A percentile compares a stretch with the other conserved stretches of the same genome.
phyloP scores from a whole-genome alignment of 2,113 vertebrate genomes.

The Microcebus griseorufus region DNA sequence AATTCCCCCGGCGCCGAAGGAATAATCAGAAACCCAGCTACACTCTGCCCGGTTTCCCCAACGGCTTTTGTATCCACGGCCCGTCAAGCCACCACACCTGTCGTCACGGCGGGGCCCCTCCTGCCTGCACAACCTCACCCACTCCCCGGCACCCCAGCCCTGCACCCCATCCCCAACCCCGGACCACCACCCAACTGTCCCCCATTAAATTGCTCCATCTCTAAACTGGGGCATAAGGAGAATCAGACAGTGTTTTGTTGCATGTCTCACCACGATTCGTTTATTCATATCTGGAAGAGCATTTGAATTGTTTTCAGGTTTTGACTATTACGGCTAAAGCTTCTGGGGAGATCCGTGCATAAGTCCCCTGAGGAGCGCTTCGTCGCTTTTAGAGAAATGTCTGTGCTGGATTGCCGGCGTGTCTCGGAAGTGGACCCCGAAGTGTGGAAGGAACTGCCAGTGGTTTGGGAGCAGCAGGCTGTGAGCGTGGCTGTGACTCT shows the following conservation, averaged over 20 bases:
- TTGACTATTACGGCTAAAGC: background rate
- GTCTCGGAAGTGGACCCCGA: rapidly evolving
- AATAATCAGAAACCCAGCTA: background rate
- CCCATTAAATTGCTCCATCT: too few species aligned
- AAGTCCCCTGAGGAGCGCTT: background rate
- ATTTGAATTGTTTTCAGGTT: background rate
- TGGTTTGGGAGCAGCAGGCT: too few species aligned
- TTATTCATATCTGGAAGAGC: background rate
- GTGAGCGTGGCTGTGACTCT: rapidly evolving
- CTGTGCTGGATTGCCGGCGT: background rate
- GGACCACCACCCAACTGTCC: too few species aligned
- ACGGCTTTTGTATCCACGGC: too few species aligned
- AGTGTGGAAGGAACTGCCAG: too few species aligned
- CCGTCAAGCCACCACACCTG: background rate
- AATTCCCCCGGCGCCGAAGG: background rate
- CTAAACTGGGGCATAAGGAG: rapidly evolving
- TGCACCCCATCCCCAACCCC: background rate
- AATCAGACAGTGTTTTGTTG: background rate
- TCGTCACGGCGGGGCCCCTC: too few species aligned
- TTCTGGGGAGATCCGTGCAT: too few species aligned
- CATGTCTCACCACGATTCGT: rapidly evolving
- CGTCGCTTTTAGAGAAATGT: background rate
- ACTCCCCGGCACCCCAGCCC: too few species aligned
- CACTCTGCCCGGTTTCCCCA: too few species aligned
- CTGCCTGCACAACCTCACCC: too few species aligned